A percentile compares a stretch with the other conserved stretches of the same genome.
phyloP scores from a whole-genome alignment of 2,888 invertebrate species.

The Leptopterna dolabrata region DNA sequence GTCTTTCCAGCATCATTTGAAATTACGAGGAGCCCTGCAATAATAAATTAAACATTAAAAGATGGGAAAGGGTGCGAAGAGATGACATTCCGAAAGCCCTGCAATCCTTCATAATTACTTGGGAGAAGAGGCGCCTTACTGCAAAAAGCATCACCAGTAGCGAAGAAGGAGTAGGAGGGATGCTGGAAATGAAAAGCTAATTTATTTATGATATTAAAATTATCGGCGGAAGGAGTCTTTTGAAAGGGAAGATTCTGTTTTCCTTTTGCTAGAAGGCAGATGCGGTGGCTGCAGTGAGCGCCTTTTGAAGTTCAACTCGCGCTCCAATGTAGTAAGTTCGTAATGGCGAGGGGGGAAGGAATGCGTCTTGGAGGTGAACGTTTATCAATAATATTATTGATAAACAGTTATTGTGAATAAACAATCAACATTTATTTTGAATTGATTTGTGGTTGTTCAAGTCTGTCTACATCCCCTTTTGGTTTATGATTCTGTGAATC shows the following conservation, averaged over 20 bases:
- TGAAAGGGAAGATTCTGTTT: neutral
- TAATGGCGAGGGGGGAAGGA: too few relatives aligned
- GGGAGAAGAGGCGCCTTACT: neutral
- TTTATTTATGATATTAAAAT: conserved; percentile 27
- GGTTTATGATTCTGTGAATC: too few relatives aligned
- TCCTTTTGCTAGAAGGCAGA: neutral
- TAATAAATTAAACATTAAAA: conserved; percentile 8
- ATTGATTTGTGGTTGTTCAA: too few relatives aligned
- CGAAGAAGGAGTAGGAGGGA: neutral
- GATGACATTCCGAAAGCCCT: neutral
- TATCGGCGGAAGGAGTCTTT: neutral
- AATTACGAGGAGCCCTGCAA: neutral
- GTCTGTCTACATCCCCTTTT: too few relatives aligned
- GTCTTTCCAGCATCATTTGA: neutral
- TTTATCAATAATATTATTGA: too few relatives aligned
- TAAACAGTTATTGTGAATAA: too few relatives aligned
- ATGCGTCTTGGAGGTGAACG: too few relatives aligned
- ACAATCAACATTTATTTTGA: too few relatives aligned
- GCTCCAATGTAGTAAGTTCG: too few relatives aligned
- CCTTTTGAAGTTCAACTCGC: too few relatives aligned
- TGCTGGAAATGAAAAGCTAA: conserved; percentile 16
- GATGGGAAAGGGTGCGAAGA: neutral
- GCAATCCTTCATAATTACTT: conserved; percentile 8
- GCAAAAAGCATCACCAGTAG: neutral
- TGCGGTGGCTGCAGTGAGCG: too few relatives aligned